Evolutionary conservation across 2,797 vertebrate species (phyloP).

Genomic region (Chelmon rostratus): DNA sequence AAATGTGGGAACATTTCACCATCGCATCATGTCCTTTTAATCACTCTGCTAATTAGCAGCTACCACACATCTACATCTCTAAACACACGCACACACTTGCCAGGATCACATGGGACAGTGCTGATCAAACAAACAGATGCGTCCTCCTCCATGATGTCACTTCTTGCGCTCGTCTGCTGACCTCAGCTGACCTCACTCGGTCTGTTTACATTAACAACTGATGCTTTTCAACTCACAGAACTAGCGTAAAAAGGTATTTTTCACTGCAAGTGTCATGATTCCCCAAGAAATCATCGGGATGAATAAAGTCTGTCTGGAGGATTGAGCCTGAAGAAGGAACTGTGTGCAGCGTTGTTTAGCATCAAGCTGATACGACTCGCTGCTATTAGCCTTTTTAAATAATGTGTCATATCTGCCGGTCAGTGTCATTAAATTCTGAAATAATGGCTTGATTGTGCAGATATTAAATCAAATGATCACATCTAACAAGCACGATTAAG

Average conservation of each 20-base stretch:
- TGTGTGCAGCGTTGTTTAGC: neutral
- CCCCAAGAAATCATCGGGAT: neutral
- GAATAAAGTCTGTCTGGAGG: neutral
- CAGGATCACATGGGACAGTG: conserved; percentile 61
- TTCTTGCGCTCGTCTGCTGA: conserved; percentile 43
- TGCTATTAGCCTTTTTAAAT: neutral
- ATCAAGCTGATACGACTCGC: neutral
- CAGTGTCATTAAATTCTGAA: neutral
- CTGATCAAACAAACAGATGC: conserved; percentile 77
- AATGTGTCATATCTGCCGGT: neutral
- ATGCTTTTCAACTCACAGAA: neutral
- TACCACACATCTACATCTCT: conserved; percentile 10
- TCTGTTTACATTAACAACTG: conserved; percentile 26
- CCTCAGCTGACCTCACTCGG: conserved; percentile 55
- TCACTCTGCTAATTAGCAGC: conserved; percentile 61
- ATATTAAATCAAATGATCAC: neutral
- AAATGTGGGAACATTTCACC: conserved; percentile 41
- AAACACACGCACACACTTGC: neutral
- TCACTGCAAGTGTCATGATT: neutral
- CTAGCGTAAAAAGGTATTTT: no score
- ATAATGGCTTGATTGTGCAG: neutral
- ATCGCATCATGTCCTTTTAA: conserved; percentile 44
- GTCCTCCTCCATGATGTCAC: conserved; percentile 74
- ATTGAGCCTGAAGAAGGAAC: neutral
- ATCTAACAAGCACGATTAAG: neutral